A percentile compares a stretch with the other conserved stretches of the same genome.
These are phyloP conservation scores for Sphyrna mokarran DNA, from an alignment of 2,113 vertebrate species.

Conservation along the genomic window DNA sequence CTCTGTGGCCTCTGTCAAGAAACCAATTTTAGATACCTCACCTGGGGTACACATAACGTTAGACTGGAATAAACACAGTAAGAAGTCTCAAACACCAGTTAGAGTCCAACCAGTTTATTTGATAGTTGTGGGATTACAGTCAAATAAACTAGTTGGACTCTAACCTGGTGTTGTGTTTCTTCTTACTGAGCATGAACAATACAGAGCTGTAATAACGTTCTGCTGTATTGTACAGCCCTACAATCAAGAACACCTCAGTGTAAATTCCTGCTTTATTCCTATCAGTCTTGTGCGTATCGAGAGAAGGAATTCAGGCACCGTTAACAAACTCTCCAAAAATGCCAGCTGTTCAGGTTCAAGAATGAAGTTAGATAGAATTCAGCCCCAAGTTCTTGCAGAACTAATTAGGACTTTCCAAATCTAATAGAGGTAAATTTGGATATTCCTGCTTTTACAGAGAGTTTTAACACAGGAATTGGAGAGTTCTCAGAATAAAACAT, in stretches of 20 bases:
- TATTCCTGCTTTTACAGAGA: background rate
- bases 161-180: too few relatives aligned
- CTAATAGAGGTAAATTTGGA: background rate
- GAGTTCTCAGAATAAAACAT: background rate
- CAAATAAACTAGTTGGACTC: too few relatives aligned
- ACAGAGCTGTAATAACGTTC: background rate
- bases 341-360: background rate
- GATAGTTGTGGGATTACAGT: too few relatives aligned
- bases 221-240: background rate
- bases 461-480: background rate
- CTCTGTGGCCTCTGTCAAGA: too few relatives aligned
- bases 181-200: background rate
- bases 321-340: background rate
- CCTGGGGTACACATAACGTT: too few relatives aligned
- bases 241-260: background rate
- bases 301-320: background rate
- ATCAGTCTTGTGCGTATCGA: background rate
- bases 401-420: background rate
- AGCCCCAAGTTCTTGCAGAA: background rate
- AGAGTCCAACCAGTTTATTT: too few relatives aligned
- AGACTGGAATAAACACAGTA: too few relatives aligned
- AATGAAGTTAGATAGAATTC: background rate
- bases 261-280: background rate
- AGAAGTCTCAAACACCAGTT: too few relatives aligned
- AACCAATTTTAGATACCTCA: too few relatives aligned